A percentile compares a stretch with the other conserved stretches of the same genome.
Evolutionary conservation across 2,113 vertebrate genomes (phyloP).

Genomic region (Anser brachyrhynchus): DNA sequence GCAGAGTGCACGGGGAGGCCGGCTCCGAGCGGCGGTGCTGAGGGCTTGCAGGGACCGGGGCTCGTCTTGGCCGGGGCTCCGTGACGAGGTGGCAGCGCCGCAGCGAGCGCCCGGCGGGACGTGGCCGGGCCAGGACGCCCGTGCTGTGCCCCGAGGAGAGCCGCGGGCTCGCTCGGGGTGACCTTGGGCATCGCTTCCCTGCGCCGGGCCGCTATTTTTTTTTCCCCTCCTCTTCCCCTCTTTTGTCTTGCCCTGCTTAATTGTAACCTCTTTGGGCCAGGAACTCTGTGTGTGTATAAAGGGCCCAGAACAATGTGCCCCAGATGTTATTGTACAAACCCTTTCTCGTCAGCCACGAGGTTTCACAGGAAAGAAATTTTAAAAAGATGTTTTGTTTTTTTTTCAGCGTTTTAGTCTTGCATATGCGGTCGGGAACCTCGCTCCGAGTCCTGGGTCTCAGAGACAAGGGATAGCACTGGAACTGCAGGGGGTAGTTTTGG

Average conservation of each 20-base stretch:
- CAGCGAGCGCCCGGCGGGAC: rapidly evolving
- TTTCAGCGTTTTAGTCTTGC: neutral
- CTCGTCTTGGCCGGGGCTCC: rapidly evolving
- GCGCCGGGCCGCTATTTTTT: neutral
- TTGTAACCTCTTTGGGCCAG: neutral
- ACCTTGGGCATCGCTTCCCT: neutral
- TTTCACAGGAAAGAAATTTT: neutral
- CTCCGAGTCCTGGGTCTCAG: neutral
- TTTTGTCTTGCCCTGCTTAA: neutral
- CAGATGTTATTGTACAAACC: neutral
- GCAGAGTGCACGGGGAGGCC: neutral
- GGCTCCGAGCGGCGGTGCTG: neutral
- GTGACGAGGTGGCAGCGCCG: neutral
- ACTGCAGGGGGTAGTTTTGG: neutral
- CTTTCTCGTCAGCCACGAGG: neutral
- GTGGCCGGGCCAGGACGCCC: neutral
- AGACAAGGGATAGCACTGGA: neutral
- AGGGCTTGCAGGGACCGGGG: neutral
- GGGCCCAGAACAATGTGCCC: slow-evolving; percentile 43
- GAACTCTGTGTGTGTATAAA: neutral
- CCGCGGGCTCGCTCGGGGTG: neutral
- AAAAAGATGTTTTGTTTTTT: neutral
- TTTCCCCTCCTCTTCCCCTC: neutral
- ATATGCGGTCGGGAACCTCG: neutral
- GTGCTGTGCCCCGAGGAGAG: rapidly evolving